Evolutionary conservation across 2,888 invertebrate genomes (phyloP), one percentile per base, ranked within the genome.

Genomic region (Strigamia transsilvanica): DNA sequence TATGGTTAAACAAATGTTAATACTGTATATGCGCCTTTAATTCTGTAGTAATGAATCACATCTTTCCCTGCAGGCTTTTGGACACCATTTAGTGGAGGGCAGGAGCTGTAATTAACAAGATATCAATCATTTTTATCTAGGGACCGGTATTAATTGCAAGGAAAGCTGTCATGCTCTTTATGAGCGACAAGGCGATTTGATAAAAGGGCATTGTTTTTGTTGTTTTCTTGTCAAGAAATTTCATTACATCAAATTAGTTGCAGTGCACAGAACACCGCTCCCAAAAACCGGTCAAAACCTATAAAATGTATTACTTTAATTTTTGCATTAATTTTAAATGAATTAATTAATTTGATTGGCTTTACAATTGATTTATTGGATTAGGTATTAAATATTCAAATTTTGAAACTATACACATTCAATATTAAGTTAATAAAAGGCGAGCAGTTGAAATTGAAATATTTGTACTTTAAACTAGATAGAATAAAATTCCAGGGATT

Each of bases 81-180:
- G 73, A 73, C 73, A 73, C 73, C 73, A 73, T 73, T 73, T 73
- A 73, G 32, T 73, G 32, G 73, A 73, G 73, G 73, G 73, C 73
- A 73, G 13, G 73, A 23, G 32, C 32, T 73, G 73, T 73, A 73
- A 73, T 73, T 73, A 73, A 73, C 73, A 73, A 73, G 73, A 73
- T 73, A 73, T 73, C 73, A 73, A 73, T 73, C 73, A 73, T 73
- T 73, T 73, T 73, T 73, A 73, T 73, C 73, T 73, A 73, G 73
- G 73, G 73, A 73, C 27, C n/a, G 32, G 32, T 73, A 73, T 73
- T 73, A 73, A 73, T 73, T 73, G 32, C 73, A 73, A 73, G 73
- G 27, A 73, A 73, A 73, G 73, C 73, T 32, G n/a, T 12, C 32
- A 32, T n/a, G 23, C 46, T 23, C 32, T 73, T 73, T 73, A 73